Percentiles rank a stretch among this genome's conserved stretches.
Conservation (phyloP, 2,888 invertebrate genomes). For the Cremastinae sp. region DNA sequence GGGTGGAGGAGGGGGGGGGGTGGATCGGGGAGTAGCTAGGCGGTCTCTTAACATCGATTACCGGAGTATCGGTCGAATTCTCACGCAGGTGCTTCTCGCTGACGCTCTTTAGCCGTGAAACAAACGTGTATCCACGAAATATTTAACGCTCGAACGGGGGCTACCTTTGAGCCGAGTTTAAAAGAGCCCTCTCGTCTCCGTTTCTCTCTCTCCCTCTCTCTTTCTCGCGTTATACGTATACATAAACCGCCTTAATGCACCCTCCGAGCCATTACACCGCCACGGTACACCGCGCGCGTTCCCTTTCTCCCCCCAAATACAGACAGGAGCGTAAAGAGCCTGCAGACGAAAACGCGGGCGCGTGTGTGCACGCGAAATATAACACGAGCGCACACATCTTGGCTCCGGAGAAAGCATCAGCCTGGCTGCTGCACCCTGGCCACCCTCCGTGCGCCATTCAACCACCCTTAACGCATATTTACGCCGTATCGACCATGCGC, state of each 20-base stretch:
- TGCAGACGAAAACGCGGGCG: conserved; percentile 35
- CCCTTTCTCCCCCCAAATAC: conserved; percentile 23
- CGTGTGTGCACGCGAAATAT: conserved; percentile 17
- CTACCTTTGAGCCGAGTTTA: conserved; percentile 71
- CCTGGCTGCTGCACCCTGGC: conserved; percentile 12
- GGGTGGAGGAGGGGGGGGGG: too few relatives aligned
- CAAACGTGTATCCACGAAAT: conserved; percentile 14
- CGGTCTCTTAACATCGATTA: conserved; percentile 42
- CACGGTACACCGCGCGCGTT: conserved; percentile 54
- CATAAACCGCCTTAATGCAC: conserved; percentile 76
- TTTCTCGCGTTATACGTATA: conserved; percentile 56
- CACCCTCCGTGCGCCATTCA: conserved; percentile 56
- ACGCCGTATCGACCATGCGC: conserved; percentile 70
- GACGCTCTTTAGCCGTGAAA: conserved; percentile 6
- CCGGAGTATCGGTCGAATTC: conserved; percentile 34
- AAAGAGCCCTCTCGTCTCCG: conserved; percentile 69
- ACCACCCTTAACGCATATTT: conserved; percentile 71
- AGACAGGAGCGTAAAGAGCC: conserved; percentile 53
- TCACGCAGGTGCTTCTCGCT: conserved; percentile 40
- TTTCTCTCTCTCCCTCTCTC: conserved; percentile 36
- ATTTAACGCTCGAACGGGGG: conserved; percentile 55
- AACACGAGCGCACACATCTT: conserved; percentile 39
- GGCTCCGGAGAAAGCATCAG: conserved; percentile 5
- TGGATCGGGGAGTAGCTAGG: too few relatives aligned
- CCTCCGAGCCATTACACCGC: conserved; percentile 74